phyloP scores from a whole-genome alignment of 2,113 vertebrate genomes.

The Trematocara variabile region DNA sequence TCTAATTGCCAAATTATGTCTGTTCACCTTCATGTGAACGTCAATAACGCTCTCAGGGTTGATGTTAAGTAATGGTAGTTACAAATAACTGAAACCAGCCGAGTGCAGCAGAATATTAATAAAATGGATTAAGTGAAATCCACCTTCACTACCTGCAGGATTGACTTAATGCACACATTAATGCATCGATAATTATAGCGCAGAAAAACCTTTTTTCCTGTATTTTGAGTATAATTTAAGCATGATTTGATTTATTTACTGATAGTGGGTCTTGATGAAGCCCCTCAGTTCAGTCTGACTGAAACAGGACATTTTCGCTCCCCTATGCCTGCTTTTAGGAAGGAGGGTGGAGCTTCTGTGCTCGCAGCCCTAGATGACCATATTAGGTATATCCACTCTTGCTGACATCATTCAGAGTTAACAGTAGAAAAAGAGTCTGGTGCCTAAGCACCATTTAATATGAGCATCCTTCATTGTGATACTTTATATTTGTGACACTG shows the following conservation, averaged over 20 bases:
- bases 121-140: neutral
- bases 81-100: neutral
- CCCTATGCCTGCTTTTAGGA: neutral
- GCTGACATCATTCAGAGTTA: neutral
- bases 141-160: neutral
- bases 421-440: neutral
- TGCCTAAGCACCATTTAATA: neutral
- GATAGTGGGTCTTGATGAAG: neutral
- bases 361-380: neutral
- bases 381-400: neutral
- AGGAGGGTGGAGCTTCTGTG: neutral
- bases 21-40: neutral
- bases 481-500: neutral
- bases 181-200: fast-evolving
- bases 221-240: neutral
- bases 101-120: neutral
- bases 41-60: neutral
- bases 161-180: neutral
- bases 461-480: neutral
- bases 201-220: neutral
- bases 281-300: neutral
- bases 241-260: neutral
- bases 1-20: neutral
- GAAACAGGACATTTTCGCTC: fast-evolving
- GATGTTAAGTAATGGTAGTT: neutral